Conservation (phyloP, 1,140 invertebrate species). For the Drosophila mayri region DNA sequence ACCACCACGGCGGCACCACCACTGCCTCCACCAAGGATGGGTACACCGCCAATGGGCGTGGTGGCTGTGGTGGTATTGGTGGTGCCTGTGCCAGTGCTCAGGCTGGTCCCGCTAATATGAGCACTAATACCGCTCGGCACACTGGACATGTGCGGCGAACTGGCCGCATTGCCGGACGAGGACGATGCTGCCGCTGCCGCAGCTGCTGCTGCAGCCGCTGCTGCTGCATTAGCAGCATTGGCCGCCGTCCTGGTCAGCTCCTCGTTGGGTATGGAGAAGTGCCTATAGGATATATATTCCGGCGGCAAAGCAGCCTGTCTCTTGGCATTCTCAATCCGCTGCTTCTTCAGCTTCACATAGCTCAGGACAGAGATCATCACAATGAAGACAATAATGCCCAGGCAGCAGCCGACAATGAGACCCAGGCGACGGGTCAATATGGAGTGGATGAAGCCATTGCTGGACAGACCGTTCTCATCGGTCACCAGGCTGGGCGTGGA, state of each 20-base stretch:
- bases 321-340: conserved; percentile 89
- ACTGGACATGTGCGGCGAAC: conserved; percentile 69
- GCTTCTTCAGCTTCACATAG: conserved; percentile 94
- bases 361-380: conserved; percentile 92
- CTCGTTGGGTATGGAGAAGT: conserved; percentile 87
- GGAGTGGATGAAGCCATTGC: conserved; percentile 88
- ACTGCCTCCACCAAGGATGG: conserved; percentile 14
- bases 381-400: conserved; percentile 94
- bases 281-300: conserved; percentile 91
- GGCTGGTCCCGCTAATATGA: conserved; percentile 81
- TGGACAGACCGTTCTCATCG: conserved; percentile 88
- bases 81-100: conserved; percentile 72
- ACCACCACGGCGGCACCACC: conserved; percentile 25
- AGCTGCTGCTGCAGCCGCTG: conserved; percentile 32
- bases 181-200: neutral
- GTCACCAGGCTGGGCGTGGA: conserved; percentile 88
- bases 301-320: conserved; percentile 87
- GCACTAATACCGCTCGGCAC: conserved; percentile 81
- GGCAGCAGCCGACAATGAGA: conserved; percentile 93
- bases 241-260: conserved; percentile 69
- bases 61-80: conserved; percentile 73
- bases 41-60: conserved; percentile 70
- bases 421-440: conserved; percentile 92
- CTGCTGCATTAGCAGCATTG: conserved; percentile 29
- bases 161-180: neutral